Evolutionary conservation across 2,113 vertebrate genomes (phyloP).

Genomic region (Blennius ocellaris): DNA sequence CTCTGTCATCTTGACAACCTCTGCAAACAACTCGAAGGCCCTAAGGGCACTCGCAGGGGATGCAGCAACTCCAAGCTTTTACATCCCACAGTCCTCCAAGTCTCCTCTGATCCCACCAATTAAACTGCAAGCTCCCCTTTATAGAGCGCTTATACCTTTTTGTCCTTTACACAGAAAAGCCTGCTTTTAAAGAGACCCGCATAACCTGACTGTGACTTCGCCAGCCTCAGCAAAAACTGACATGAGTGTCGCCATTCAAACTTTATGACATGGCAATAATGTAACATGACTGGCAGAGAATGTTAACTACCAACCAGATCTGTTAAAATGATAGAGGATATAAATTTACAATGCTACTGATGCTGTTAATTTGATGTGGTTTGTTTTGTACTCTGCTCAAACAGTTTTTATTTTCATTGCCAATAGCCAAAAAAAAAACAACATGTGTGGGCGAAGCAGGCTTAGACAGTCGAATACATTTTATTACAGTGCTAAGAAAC

Average conservation of each 20-base stretch:
- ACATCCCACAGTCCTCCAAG: constrained; percentile 61
- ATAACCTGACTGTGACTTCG: constrained; percentile 11
- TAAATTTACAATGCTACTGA: neutral
- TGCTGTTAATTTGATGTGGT: neutral
- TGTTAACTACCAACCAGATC: neutral
- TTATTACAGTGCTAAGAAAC: too few species aligned
- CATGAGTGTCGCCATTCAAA: constrained; percentile 10
- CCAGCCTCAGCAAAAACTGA: constrained; percentile 29
- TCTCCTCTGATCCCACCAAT: constrained; percentile 72
- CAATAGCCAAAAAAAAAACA: too few species aligned
- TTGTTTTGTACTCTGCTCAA: too few species aligned
- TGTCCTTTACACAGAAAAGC: constrained; percentile 49
- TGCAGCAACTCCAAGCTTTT: constrained; percentile 49
- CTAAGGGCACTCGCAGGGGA: constrained; percentile 40
- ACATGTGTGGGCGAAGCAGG: too few species aligned
- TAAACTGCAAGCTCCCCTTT: constrained; percentile 56
- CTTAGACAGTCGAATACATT: too few species aligned
- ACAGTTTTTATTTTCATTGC: too few species aligned
- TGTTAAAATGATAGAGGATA: neutral
- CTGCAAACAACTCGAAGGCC: constrained; percentile 50
- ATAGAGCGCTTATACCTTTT: constrained; percentile 54
- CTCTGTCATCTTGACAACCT: constrained; percentile 58
- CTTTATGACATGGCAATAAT: constrained; percentile 10
- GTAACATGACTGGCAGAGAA: neutral
- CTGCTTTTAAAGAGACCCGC: constrained; percentile 26